Percentiles rank a stretch among this genome's conserved stretches.
phyloP scores from a whole-genome alignment of 2,888 invertebrate genomes.

The Meteorus colon region DNA sequence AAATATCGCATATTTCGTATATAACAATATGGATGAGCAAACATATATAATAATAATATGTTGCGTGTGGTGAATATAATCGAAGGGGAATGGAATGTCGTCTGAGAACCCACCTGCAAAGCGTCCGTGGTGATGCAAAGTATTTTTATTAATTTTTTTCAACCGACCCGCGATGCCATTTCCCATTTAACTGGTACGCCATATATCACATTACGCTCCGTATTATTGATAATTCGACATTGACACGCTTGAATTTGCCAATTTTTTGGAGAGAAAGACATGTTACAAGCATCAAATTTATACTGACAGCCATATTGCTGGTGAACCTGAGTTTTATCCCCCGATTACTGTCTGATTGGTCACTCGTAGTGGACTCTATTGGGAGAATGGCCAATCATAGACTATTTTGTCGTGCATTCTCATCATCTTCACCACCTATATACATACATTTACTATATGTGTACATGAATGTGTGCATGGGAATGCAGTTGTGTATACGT shows the following conservation, averaged over 20 bases:
- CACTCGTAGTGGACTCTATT: slow-evolving; percentile 53
- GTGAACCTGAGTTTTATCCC: slow-evolving; percentile 88
- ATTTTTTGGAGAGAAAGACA: slow-evolving; percentile 88
- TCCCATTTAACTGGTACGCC: slow-evolving; percentile 76
- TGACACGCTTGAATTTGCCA: slow-evolving; percentile 77
- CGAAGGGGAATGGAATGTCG: slow-evolving; percentile 2
- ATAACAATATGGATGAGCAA: slow-evolving; percentile 51
- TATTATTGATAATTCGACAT: slow-evolving; percentile 75
- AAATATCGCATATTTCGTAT: slow-evolving; percentile 7
- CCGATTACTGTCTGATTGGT: slow-evolving; percentile 81
- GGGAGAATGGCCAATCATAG: slow-evolving; percentile 25
- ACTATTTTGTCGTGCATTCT: not conserved
- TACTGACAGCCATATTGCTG: slow-evolving; percentile 97
- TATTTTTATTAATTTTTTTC: slow-evolving; percentile 65
- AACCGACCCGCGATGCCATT: slow-evolving; percentile 75
- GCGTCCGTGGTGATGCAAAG: slow-evolving; percentile 38
- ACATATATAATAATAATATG: slow-evolving; percentile 38
- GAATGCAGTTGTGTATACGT: too few species aligned
- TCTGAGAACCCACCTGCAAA: slow-evolving; percentile 46
- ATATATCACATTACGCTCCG: slow-evolving; percentile 75
- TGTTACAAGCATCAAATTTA: slow-evolving; percentile 93
- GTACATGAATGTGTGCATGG: not conserved
- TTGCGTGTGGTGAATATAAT: slow-evolving; percentile 37
- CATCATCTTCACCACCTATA: not conserved
- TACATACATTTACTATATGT: not conserved